A percentile compares a stretch with the other conserved stretches of the same genome.
Conservation (phyloP, 2,888 invertebrate genomes). For the Drosophila subquinaria region DNA sequence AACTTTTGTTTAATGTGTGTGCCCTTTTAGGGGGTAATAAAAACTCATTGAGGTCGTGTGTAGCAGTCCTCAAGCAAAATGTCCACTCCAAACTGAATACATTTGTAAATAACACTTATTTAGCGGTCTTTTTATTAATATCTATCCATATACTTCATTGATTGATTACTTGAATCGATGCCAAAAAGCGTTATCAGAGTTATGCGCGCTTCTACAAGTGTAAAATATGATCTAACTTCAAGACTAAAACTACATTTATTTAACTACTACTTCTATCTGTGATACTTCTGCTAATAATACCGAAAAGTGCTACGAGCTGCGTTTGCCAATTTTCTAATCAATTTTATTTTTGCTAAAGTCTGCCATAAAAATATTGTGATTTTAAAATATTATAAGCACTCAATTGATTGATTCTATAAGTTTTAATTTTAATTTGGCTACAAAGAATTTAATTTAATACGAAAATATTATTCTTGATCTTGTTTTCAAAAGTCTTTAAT, state of each 20-base stretch:
- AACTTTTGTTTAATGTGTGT: constrained; percentile 56
- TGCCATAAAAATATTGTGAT: constrained; percentile 15
- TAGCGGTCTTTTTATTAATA: constrained; percentile 19
- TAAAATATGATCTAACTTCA: constrained; percentile 55
- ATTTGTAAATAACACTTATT: constrained; percentile 74
- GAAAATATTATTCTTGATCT: neutral
- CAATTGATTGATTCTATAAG: neutral
- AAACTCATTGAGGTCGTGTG: constrained; percentile 66
- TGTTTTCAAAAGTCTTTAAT: too few species aligned
- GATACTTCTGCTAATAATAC: constrained; percentile 19
- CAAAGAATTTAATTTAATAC: neutral
- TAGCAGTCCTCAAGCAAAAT: constrained; percentile 57
- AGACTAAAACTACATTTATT: neutral
- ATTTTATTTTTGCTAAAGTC: constrained; percentile 31
- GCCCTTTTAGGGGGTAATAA: constrained; percentile 50
- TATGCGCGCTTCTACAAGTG: constrained; percentile 72
- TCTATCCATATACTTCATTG: constrained; percentile 21
- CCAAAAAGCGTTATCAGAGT: constrained; percentile 50
- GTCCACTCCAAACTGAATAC: constrained; percentile 31
- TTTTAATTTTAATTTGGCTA: neutral
- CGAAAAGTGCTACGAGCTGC: constrained; percentile 3
- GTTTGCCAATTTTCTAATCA: constrained; percentile 3
- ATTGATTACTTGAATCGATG: constrained; percentile 29
- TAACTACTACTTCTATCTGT: constrained; percentile 15
- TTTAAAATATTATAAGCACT: neutral